phyloP scores from a whole-genome alignment of 2,113 vertebrate genomes.

The Pterocles burchelli region DNA sequence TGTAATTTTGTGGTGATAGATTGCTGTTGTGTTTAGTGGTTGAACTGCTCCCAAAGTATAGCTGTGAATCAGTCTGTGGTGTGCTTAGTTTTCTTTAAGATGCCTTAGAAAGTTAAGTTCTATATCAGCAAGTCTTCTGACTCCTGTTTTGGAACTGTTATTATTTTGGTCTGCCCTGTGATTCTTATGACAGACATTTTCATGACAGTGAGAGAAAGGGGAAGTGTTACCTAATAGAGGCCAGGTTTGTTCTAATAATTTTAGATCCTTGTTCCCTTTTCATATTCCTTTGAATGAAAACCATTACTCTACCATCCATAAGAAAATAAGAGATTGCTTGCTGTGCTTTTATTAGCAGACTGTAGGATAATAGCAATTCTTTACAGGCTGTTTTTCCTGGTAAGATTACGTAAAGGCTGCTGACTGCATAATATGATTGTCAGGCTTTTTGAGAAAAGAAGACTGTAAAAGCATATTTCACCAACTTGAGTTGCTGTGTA shows the following conservation, averaged over 20 bases:
- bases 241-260: background rate
- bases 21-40: background rate
- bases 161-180: background rate
- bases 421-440: background rate
- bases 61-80: background rate
- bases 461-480: background rate
- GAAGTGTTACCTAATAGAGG: background rate
- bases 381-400: constrained; percentile 7
- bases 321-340: background rate
- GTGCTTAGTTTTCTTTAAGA: background rate
- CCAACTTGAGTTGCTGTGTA: background rate
- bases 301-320: background rate
- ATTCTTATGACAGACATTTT: background rate
- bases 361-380: background rate
- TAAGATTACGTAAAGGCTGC: background rate
- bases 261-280: background rate
- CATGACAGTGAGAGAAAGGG: background rate
- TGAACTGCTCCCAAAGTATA: background rate
- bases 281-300: background rate
- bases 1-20: background rate
- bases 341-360: background rate
- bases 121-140: background rate
- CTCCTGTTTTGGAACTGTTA: background rate
- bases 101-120: background rate
- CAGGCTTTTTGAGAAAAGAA: background rate